A percentile compares a stretch with the other conserved stretches of the same genome.
phyloP scores from a whole-genome alignment of 2,888 invertebrate genomes.

The Lycocerus yunnanus region DNA sequence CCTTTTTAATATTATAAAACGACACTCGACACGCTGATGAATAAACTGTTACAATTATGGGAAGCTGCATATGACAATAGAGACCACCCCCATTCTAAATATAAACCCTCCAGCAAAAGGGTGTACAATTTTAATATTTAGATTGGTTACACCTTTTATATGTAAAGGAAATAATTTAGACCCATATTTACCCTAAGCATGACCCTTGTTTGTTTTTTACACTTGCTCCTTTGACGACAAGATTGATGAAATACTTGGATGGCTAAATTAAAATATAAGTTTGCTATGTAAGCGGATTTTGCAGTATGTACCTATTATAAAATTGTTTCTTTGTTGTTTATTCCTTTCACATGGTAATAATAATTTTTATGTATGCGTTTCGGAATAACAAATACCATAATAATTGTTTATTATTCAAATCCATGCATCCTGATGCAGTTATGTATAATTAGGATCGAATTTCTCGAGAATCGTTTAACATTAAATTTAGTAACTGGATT shows the following conservation, averaged over 20 bases:
- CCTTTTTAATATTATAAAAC: slow-evolving; percentile 52
- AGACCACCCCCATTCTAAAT: slow-evolving; percentile 34
- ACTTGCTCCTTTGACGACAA: slow-evolving; percentile 55
- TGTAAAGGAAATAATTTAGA: slow-evolving; percentile 57
- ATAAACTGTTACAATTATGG: slow-evolving; percentile 55
- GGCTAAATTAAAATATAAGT: slow-evolving; percentile 24
- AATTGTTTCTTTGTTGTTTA: slow-evolving; percentile 35
- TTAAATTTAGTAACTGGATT: slow-evolving; percentile 17
- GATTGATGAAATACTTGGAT: slow-evolving; percentile 44
- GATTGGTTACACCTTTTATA: slow-evolving; percentile 59
- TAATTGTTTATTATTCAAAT: slow-evolving; percentile 47
- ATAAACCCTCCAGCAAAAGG: slow-evolving; percentile 30
- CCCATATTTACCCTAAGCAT: slow-evolving; percentile 51
- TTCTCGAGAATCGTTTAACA: slow-evolving; percentile 43
- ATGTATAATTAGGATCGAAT: slow-evolving; percentile 46
- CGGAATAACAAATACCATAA: slow-evolving; percentile 43
- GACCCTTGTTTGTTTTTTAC: slow-evolving; percentile 57
- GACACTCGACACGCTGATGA: slow-evolving; percentile 49
- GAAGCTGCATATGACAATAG: slow-evolving; percentile 55
- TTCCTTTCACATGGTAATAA: slow-evolving; percentile 39
- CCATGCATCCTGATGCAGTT: slow-evolving; percentile 44
- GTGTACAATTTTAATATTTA: slow-evolving; percentile 55
- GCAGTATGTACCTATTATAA: slow-evolving; percentile 23
- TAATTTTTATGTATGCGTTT: slow-evolving; percentile 43
- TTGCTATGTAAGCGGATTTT: slow-evolving; percentile 26